Evolutionary conservation across 2,797 vertebrate genomes (phyloP).

Genomic region (Lutjanus argentimaculatus): DNA sequence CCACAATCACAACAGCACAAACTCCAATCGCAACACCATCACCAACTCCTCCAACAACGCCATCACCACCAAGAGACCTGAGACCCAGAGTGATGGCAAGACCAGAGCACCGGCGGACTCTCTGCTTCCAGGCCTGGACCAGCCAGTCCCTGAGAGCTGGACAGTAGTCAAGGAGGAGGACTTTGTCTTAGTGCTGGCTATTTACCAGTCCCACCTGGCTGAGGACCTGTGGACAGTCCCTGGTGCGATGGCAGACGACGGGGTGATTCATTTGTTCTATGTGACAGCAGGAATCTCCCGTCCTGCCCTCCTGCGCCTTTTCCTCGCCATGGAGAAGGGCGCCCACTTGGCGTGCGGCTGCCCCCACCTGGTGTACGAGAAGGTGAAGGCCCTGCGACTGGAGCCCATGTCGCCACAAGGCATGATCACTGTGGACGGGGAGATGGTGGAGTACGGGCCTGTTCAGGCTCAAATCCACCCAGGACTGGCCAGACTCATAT

Average conservation of each 20-base stretch:
- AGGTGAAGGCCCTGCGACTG: constrained; percentile 90
- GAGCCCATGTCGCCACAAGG: constrained; percentile 88
- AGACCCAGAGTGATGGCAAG: constrained; percentile 36
- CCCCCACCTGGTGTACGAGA: constrained; percentile 89
- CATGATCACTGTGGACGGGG: constrained; percentile 93
- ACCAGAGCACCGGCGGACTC: constrained; percentile 77
- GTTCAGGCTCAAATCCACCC: constrained; percentile 93
- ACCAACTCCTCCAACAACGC: constrained; percentile 72
- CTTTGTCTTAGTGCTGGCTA: constrained; percentile 91
- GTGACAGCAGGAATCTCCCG: constrained; percentile 91
- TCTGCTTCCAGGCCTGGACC: constrained; percentile 87
- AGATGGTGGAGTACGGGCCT: constrained; percentile 89
- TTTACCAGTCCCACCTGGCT: constrained; percentile 93
- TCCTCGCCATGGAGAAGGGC: constrained; percentile 95
- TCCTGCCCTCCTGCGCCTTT: constrained; percentile 89
- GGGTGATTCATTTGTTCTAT: constrained; percentile 92
- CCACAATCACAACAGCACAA: constrained; percentile 49
- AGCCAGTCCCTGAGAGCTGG: constrained; percentile 92
- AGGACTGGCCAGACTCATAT: constrained; percentile 85
- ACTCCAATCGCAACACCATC: constrained; percentile 72
- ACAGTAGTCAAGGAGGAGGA: constrained; percentile 90
- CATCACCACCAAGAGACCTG: constrained; percentile 51
- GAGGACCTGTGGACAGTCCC: constrained; percentile 90
- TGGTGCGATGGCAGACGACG: constrained; percentile 83
- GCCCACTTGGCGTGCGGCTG: constrained; percentile 88